A percentile compares a stretch with the other conserved stretches of the same genome.
These are phyloP conservation scores for Tricholauxania praeusta DNA, from an alignment of 2,888 invertebrate species.

Conservation along the genomic window DNA sequence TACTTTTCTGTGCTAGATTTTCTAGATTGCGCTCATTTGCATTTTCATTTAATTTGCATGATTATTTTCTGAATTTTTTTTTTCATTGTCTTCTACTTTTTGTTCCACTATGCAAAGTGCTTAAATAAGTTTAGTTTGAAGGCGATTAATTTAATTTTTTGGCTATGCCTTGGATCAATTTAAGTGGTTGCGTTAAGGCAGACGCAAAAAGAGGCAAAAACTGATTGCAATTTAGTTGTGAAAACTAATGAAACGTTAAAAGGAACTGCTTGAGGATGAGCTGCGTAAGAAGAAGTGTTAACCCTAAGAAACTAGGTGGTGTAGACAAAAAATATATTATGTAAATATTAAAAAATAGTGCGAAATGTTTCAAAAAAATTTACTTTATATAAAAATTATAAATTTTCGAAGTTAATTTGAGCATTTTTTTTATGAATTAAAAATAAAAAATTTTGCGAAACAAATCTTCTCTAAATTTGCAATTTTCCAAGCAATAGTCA, in stretches of 20 bases:
- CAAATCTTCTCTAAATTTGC: too few relatives aligned
- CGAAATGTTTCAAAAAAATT: too few relatives aligned
- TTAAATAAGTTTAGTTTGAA: conserved; percentile 18
- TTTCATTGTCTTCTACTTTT: background rate
- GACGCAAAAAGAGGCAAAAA: background rate
- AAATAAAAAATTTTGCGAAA: too few relatives aligned
- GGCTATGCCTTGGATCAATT: background rate
- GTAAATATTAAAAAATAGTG: too few relatives aligned
- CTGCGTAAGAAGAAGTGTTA: background rate
- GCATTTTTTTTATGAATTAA: too few relatives aligned
- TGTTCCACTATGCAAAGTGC: background rate
- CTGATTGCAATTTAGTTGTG: background rate
- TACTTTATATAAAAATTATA: too few relatives aligned
- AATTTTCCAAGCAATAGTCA: too few relatives aligned
- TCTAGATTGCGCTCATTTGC: background rate
- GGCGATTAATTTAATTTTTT: conserved; percentile 26
- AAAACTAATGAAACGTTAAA: conserved; percentile 4
- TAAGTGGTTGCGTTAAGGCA: too few relatives aligned
- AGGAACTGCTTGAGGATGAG: background rate
- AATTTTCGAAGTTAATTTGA: too few relatives aligned
- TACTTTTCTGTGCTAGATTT: background rate
- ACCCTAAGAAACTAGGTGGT: too few relatives aligned
- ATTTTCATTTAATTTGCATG: conserved; percentile 24
- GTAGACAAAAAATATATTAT: too few relatives aligned
- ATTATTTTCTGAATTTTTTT: background rate